phyloP scores from a whole-genome alignment of 2,888 invertebrate genomes.

The Eugnorisma glareosa region DNA sequence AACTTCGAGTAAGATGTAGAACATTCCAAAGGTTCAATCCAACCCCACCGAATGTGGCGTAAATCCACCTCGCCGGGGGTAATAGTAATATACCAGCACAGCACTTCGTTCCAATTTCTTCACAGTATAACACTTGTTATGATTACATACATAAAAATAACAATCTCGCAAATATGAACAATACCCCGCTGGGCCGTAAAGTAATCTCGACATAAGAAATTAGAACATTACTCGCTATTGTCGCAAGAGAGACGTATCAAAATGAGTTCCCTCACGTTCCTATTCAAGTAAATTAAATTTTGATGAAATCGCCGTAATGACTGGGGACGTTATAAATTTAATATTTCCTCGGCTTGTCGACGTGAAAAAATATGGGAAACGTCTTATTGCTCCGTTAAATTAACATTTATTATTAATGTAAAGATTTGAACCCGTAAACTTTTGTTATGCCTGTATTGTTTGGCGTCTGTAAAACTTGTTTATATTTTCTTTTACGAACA shows the following conservation, averaged over 20 bases:
- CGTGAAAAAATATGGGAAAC: constrained; percentile 70
- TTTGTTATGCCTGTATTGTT: constrained; percentile 51
- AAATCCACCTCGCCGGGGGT: constrained; percentile 52
- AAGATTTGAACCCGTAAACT: constrained; percentile 57
- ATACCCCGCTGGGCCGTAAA: constrained; percentile 61
- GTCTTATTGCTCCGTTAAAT: constrained; percentile 70
- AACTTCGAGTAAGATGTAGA: constrained; percentile 20
- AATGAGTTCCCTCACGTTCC: constrained; percentile 65
- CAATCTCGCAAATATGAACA: constrained; percentile 60
- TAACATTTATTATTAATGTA: constrained; percentile 70
- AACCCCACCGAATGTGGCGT: constrained; percentile 3
- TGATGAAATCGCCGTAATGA: constrained; percentile 74
- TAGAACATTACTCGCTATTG: constrained; percentile 63
- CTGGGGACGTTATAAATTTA: constrained; percentile 69
- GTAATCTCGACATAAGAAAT: constrained; percentile 63
- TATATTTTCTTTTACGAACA: constrained; percentile 31
- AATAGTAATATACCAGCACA: constrained; percentile 22
- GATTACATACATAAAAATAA: constrained; percentile 58
- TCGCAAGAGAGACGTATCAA: constrained; percentile 55
- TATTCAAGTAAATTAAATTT: constrained; percentile 74
- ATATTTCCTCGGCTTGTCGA: constrained; percentile 66
- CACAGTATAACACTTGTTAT: constrained; percentile 42
- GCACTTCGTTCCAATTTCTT: constrained; percentile 36
- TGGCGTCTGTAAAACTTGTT: constrained; percentile 32
- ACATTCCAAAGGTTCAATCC: constrained; percentile 30